Evolutionary conservation across 2,797 vertebrate genomes (phyloP).

Genomic region (Chelon labrosus): DNA sequence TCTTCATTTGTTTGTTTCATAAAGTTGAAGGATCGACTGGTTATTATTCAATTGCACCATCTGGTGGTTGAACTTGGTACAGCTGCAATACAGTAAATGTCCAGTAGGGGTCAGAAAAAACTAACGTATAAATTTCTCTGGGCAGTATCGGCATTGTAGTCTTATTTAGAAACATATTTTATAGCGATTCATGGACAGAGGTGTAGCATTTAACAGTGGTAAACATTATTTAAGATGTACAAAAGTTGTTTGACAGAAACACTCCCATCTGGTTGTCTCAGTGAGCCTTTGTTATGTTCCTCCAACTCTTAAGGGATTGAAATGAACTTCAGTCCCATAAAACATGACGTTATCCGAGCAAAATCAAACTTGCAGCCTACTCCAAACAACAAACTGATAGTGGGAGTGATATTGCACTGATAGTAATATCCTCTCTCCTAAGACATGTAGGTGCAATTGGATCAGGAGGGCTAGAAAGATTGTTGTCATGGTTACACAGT

Average conservation of each 20-base stretch:
- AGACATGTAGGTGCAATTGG: slow-evolving; percentile 17
- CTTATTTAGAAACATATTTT: too few relatives aligned
- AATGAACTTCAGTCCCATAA: slow-evolving; percentile 8
- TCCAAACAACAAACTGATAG: background rate
- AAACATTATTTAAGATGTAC: too few relatives aligned
- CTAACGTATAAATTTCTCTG: background rate
- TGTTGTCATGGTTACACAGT: slow-evolving; percentile 55
- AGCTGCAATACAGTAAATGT: background rate
- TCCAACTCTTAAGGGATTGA: background rate
- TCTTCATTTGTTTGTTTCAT: background rate
- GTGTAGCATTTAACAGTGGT: too few relatives aligned
- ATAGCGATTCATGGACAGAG: too few relatives aligned
- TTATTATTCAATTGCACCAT: slow-evolving; percentile 35
- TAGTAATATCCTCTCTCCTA: slow-evolving; percentile 2
- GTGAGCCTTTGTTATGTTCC: background rate
- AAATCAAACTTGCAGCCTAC: background rate
- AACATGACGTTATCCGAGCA: background rate
- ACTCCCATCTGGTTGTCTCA: background rate
- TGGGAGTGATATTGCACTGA: slow-evolving; percentile 2
- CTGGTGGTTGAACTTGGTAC: slow-evolving; percentile 38
- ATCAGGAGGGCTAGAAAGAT: slow-evolving; percentile 20
- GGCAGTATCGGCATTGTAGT: too few relatives aligned
- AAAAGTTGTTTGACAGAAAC: too few relatives aligned
- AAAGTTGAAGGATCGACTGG: background rate
- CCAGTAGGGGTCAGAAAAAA: slow-evolving; percentile 62